Percentiles rank a stretch among this genome's conserved stretches.
These are phyloP conservation scores for Nemurella pictetii DNA, from an alignment of 2,888 invertebrate genomes.

Conservation along the genomic window DNA sequence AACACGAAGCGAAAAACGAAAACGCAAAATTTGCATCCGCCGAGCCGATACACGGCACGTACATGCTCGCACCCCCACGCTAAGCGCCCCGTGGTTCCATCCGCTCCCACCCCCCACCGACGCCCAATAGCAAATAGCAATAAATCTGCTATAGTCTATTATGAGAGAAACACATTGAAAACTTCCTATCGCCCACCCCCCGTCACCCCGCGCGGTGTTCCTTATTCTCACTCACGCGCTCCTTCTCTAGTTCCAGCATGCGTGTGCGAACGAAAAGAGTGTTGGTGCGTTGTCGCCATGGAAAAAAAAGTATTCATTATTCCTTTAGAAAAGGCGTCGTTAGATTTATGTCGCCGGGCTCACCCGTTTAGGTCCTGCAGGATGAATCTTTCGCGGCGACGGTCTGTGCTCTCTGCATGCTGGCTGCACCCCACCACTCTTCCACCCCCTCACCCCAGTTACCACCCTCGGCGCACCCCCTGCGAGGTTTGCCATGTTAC, in stretches of 20 bases:
- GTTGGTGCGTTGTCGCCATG: too few relatives aligned
- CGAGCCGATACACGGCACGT: not conserved
- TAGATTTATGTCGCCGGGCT: constrained; percentile 12
- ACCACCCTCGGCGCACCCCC: not conserved
- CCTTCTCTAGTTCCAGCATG: not conserved
- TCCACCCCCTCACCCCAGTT: not conserved
- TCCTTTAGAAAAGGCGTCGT: constrained; percentile 20
- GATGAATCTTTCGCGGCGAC: not conserved
- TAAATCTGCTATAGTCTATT: constrained; percentile 22
- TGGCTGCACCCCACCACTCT: not conserved
- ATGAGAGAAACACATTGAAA: constrained; percentile 19
- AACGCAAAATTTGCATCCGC: not conserved
- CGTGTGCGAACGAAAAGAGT: too few relatives aligned
- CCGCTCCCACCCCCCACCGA: not conserved
- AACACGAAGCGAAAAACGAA: not conserved
- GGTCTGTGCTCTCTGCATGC: not conserved
- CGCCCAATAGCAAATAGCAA: constrained; percentile 7
- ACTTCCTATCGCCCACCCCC: not conserved
- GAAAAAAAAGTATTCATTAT: constrained; percentile 23
- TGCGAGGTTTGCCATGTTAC: not conserved
- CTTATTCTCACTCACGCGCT: not conserved
- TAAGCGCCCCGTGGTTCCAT: not conserved
- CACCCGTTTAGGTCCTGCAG: not conserved
- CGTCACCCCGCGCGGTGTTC: not conserved
- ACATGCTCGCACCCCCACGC: not conserved